phyloP scores from a whole-genome alignment of 1,140 invertebrate species.

The Eufriesea mexicana region DNA sequence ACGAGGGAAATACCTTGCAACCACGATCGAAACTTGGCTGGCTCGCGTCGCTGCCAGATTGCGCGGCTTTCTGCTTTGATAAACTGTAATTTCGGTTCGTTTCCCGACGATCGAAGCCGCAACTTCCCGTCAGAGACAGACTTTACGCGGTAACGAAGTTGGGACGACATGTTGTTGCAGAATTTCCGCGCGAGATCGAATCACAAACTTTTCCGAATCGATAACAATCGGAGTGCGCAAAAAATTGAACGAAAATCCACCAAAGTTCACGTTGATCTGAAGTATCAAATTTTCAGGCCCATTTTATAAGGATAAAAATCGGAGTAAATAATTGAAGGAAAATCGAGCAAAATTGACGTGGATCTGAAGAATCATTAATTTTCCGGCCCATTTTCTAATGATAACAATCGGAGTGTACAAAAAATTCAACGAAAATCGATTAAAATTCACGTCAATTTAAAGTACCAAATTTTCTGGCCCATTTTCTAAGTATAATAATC shows the following conservation, averaged over 20 bases:
- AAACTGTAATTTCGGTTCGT: constrained; percentile 54
- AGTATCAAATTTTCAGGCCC: too few relatives aligned
- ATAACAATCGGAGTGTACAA: too few relatives aligned
- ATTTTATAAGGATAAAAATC: too few relatives aligned
- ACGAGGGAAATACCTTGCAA: constrained; percentile 31
- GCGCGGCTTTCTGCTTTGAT: constrained; percentile 57
- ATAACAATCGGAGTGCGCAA: neutral
- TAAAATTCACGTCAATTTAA: too few relatives aligned
- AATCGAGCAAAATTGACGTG: too few relatives aligned
- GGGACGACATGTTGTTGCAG: neutral
- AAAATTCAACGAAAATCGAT: too few relatives aligned
- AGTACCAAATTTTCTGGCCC: too few relatives aligned
- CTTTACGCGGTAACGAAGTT: neutral
- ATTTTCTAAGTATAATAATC: too few relatives aligned
- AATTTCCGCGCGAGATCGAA: neutral
- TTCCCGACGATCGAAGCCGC: constrained; percentile 32
- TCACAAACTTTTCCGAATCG: neutral
- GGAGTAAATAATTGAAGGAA: too few relatives aligned
- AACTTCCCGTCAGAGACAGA: constrained; percentile 34
- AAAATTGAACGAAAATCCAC: neutral
- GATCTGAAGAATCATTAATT: too few relatives aligned
- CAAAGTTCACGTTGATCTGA: too few relatives aligned
- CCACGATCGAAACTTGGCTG: constrained; percentile 43
- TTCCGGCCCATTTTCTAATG: too few relatives aligned
- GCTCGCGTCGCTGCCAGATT: constrained; percentile 47